Evolutionary conservation across 2,888 invertebrate species (phyloP).

Genomic region (Nineta flava): DNA sequence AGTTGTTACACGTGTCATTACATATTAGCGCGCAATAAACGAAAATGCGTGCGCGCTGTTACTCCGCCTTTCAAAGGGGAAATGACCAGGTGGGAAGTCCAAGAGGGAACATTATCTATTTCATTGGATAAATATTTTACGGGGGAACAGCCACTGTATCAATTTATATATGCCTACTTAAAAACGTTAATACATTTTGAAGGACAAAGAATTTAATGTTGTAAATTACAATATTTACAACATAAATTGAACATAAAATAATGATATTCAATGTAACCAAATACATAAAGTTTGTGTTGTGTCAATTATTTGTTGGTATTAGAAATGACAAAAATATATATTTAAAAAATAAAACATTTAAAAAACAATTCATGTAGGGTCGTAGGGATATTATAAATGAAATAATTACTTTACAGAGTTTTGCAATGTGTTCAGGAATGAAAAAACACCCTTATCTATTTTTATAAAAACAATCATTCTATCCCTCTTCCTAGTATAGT

Average conservation of each 20-base stretch:
- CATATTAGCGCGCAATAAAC: slow-evolving; percentile 3
- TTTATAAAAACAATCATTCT: not conserved
- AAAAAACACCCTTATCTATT: not conserved
- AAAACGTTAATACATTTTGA: no score
- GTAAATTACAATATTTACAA: not conserved
- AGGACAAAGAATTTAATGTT: no score
- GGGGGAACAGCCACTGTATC: slow-evolving; percentile 1
- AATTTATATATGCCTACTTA: not conserved
- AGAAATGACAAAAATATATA: no score
- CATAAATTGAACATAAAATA: not conserved
- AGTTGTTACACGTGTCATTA: slow-evolving; percentile 5
- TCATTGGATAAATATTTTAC: slow-evolving; percentile 1
- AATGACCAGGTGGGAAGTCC: slow-evolving; percentile 5
- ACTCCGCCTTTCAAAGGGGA: slow-evolving; percentile 4
- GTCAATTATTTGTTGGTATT: no score
- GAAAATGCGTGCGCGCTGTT: slow-evolving; percentile 2
- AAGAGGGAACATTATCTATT: not conserved
- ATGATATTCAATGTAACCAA: no score
- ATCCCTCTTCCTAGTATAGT: not conserved
- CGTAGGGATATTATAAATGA: no score
- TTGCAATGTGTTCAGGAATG: not conserved
- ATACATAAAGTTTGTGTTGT: no score
- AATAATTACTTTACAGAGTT: not conserved
- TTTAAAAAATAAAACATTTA: no score
- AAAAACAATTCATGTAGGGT: no score